phyloP scores from a whole-genome alignment of 1,140 invertebrate species.

The Mactra quadrangularis region DNA sequence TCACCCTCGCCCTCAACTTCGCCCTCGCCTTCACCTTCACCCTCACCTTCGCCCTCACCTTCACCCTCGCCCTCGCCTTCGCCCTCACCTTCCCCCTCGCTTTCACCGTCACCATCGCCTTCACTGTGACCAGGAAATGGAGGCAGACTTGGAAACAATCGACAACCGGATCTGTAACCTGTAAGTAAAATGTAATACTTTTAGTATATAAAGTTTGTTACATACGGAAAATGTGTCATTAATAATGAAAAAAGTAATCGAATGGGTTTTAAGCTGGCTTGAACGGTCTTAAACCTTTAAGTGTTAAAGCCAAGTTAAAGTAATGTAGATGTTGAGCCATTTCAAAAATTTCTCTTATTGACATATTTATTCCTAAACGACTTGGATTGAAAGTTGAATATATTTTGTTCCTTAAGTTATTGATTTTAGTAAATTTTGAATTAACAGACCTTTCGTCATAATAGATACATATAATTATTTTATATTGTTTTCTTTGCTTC shows the following conservation, averaged over 20 bases:
- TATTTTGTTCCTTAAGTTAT: too few relatives aligned
- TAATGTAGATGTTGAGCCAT: too few relatives aligned
- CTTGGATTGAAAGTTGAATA: too few relatives aligned
- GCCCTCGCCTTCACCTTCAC: neutral
- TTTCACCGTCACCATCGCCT: neutral
- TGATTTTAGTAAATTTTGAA: too few relatives aligned
- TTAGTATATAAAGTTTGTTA: neutral
- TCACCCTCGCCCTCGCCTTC: neutral
- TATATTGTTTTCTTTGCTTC: too few relatives aligned
- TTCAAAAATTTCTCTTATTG: too few relatives aligned
- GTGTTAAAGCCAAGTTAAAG: too few relatives aligned
- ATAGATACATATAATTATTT: too few relatives aligned
- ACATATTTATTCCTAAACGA: too few relatives aligned
- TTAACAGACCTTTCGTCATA: too few relatives aligned
- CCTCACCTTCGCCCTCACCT: neutral
- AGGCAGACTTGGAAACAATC: constrained; percentile 60
- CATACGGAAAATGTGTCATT: neutral
- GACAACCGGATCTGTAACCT: constrained; percentile 65
- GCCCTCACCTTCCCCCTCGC: neutral
- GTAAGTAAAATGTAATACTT: constrained; percentile 1
- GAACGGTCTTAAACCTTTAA: too few relatives aligned
- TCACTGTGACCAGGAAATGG: constrained; percentile 12
- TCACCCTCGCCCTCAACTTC: neutral
- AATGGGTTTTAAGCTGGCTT: too few relatives aligned
- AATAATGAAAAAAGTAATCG: neutral